Evolutionary conservation across 2,888 invertebrate genomes (phyloP), one percentile per base, ranked within the genome.

Genomic region (Diplazon laetatorius): DNA sequence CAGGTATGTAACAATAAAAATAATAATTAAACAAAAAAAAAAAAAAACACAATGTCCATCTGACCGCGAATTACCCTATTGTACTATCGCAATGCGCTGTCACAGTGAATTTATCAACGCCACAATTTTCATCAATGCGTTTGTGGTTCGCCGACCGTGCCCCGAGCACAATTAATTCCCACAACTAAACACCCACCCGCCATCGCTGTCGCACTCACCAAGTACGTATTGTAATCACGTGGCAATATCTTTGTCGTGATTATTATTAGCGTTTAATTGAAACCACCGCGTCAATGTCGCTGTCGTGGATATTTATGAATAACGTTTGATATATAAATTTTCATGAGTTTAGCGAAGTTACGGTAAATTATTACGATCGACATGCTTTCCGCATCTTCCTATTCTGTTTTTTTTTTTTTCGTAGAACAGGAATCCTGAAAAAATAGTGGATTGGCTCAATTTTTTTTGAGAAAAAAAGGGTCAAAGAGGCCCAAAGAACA

Each of bases 81-180:
- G 35, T 10, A n/a, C n/a, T 39, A n/a, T 39, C 39, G 16, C 62
- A 9, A 22, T 12, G 37, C 42, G 55, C 12, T 18, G 16, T 10
- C n/a, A 12, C 35, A 22, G 16, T 37, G 42, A 35, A 63, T 65
- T 76, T 57, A 76, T 70, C 50, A 65, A 57, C 70, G 12, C 46
- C 70, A 50, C 48, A 76, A n/a, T 76, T 76, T 65, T 44, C 76
- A 63, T 76, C 70, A 70, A 76, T 70, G 76, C 39, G 65, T 30
- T 70, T 59, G 69, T 44, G 60, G 60, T 52, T 42, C n/a, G 52
- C 12, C 35, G 68, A 55, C 42, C 44, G 62, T 62, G 65, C 42
- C 12, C 10, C 25, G 42, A 44, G 39, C 22, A 68, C 68, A 68
- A 68, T 74, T 74, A 74, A 74, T 74, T 74, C 60, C n/a, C 39